Evolutionary conservation across 35 echinoderm and acorn worm species (phyloP).

Genomic region (Apostichopus californicus): DNA sequence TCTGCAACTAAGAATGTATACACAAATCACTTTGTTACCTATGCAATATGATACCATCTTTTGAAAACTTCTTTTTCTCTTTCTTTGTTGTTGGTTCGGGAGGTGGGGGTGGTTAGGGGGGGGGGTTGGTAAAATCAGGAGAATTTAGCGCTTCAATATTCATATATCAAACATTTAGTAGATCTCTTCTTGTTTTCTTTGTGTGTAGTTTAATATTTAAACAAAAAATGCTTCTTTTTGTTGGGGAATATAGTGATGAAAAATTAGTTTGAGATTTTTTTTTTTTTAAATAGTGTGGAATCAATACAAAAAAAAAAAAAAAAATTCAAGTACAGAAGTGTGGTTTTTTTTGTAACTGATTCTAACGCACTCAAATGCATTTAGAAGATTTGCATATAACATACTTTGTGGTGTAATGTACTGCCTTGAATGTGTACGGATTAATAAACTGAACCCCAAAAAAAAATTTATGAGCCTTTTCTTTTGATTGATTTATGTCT

Average conservation of each 20-base stretch:
- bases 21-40: neutral
- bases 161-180: neutral
- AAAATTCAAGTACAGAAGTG: neutral
- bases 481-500: neutral
- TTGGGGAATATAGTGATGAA: neutral
- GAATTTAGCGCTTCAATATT: neutral
- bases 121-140: neutral
- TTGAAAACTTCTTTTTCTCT: neutral
- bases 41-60: neutral
- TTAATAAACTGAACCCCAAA: neutral
- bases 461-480: neutral
- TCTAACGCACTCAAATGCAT: neutral
- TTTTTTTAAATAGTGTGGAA: neutral
- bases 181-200: neutral
- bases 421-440: constrained; percentile 41
- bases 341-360: neutral
- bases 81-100: neutral
- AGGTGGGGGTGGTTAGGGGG: no score
- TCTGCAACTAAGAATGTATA: neutral
- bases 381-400: constrained; percentile 20
- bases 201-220: constrained; percentile 25
- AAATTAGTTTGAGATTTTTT: neutral
- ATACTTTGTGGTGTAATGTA: constrained; percentile 31
- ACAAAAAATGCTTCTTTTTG: neutral
- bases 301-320: neutral